Percentiles rank a stretch among this genome's conserved stretches.
Conservation (phyloP, 2,888 invertebrate genomes). For the Limnephilus rhombicus region DNA sequence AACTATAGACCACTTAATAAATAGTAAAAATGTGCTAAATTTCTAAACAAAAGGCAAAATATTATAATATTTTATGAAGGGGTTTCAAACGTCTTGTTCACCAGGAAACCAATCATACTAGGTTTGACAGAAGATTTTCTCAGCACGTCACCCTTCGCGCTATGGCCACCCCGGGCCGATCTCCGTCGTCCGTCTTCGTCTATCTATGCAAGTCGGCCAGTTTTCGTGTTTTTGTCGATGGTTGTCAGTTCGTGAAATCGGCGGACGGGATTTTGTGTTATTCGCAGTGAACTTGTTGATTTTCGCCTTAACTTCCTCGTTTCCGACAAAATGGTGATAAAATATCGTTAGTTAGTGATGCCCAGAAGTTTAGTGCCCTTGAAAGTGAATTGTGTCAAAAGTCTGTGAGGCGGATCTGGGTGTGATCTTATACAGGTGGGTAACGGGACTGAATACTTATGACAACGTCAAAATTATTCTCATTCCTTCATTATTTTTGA, state of each 20-base stretch:
- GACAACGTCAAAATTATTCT: conserved; percentile 60
- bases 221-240: conserved; percentile 49
- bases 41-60: neutral
- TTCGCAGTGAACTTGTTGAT: conserved; percentile 60
- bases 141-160: neutral
- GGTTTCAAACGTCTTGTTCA: neutral
- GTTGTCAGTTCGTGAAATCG: conserved; percentile 49
- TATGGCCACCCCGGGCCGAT: neutral
- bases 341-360: conserved; percentile 49
- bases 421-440: conserved; percentile 61
- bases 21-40: neutral
- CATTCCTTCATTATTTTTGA: conserved; percentile 28
- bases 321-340: conserved; percentile 40
- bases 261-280: conserved; percentile 52
- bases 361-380: conserved; percentile 42
- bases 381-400: conserved; percentile 51
- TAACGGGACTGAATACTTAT: conserved; percentile 61
- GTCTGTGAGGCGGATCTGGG: conserved; percentile 57
- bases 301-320: conserved; percentile 30
- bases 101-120: too few species aligned
- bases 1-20: neutral
- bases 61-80: neutral
- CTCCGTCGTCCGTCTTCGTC: neutral
- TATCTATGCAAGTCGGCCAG: neutral
- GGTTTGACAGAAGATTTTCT: neutral